Base-by-base conservation (phyloP, 1,140 invertebrate species). In the Colletes latitarsis region DNA sequence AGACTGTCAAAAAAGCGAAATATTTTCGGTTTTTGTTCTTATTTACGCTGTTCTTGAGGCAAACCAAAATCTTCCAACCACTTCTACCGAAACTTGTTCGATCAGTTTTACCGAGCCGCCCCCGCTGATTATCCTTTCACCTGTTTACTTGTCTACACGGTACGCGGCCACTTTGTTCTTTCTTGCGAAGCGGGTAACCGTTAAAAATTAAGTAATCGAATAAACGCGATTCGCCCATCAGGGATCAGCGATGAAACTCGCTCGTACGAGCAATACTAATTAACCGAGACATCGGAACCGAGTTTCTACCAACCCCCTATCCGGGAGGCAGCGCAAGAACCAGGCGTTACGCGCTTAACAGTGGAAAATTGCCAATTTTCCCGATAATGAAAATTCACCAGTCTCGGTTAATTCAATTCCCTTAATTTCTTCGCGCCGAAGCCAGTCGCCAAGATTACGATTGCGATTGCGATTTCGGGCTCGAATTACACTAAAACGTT, bases 331-430 rank as follows among this genome's bases (percentile, higher is more conserved):
- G 86, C 85, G 83, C 87, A 91, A 90, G 88, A 89, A 89, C 69
- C 81, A 83, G 75, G 85, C 87, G 85, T 90, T 88, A 84, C 89
- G 84, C 87, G 89, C 86, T 91, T 90, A 89, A 90, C 89, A 90
- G 87, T 92, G 90, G 91, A 93, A 93, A 92, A 93, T 93, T 93
- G 90, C 85, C 91, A 91, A 92, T 92, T 93, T 92, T 92, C 89
- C 87, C 90, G 90, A 93, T 93, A 93, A 93, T 91, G 91, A 92
- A 93, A 92, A 91, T 87, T 73, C 77, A 90, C 88, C 87, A 88
- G 87, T 89, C 82, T 89, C 79, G 88, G 89, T 90, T 92, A 93
- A 92, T 92, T 92, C 90, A 90, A 92, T 93, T 91, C 87, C 88
- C 85, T 91, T 92, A 90, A 92, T 92, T 91, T 91, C 90, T 85